Evolutionary conservation across 2,797 vertebrate genomes (phyloP).

Genomic region (Philypnodon macrostomus): DNA sequence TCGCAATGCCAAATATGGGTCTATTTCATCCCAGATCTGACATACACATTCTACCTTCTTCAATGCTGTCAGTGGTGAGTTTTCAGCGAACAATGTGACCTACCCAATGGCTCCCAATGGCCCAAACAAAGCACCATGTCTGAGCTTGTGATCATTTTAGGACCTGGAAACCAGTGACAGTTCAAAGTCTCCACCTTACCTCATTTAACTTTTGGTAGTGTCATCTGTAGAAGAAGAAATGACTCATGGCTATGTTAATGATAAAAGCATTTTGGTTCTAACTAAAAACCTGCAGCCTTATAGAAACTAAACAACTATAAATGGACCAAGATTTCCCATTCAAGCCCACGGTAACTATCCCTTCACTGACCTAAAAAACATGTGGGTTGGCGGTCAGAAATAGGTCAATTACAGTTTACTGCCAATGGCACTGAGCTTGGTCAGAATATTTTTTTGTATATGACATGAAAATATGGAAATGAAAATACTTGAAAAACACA

Average conservation of each 20-base stretch:
- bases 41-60: neutral
- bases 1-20: too few relatives aligned
- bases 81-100: slow-evolving; percentile 50
- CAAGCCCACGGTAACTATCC: too few relatives aligned
- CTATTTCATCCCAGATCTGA: neutral
- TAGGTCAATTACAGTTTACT: slow-evolving; percentile 13
- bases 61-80: slow-evolving; percentile 14
- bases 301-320: too few relatives aligned
- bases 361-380: neutral
- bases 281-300: too few relatives aligned
- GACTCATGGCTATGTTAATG: slow-evolving; percentile 7
- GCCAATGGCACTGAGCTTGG: neutral
- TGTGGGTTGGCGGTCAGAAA: neutral
- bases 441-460: slow-evolving; percentile 4
- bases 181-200: slow-evolving; percentile 40
- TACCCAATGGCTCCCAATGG: slow-evolving; percentile 29
- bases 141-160: slow-evolving; percentile 37
- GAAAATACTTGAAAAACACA: too few relatives aligned
- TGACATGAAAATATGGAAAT: too few relatives aligned
- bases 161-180: slow-evolving; percentile 31
- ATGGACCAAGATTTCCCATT: too few relatives aligned
- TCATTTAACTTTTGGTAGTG: slow-evolving; percentile 21
- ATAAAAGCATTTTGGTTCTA: slow-evolving; percentile 4
- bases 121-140: too few relatives aligned
- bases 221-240: slow-evolving; percentile 14